A percentile compares a stretch with the other conserved stretches of the same genome.
These are phyloP conservation scores for Coenobita brevimanus DNA, from an alignment of 1,140 invertebrate genomes.

Conservation along the genomic window DNA sequence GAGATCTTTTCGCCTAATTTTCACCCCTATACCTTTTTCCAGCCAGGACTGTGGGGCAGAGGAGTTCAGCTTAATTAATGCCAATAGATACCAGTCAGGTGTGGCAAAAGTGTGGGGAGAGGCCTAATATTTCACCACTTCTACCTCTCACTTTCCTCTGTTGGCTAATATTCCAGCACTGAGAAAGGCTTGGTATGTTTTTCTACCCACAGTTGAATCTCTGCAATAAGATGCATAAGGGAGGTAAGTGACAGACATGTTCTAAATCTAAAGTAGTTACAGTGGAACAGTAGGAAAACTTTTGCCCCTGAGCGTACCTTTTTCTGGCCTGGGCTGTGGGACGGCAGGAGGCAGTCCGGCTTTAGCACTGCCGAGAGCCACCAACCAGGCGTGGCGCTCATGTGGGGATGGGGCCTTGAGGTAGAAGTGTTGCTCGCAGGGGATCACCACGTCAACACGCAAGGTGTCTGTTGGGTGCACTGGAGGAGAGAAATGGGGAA, in stretches of 20 bases:
- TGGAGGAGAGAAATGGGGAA: conserved; percentile 27
- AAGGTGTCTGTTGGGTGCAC: conserved; percentile 82
- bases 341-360: conserved; percentile 79
- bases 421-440: conserved; percentile 87
- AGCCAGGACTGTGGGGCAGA: too few relatives aligned
- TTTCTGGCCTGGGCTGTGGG: conserved; percentile 73
- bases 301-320: conserved; percentile 58
- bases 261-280: neutral
- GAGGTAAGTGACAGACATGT: neutral
- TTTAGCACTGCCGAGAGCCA: conserved; percentile 86
- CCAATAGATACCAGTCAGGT: too few relatives aligned
- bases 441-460: conserved; percentile 85
- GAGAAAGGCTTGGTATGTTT: too few relatives aligned
- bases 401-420: conserved; percentile 83
- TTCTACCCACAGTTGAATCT: neutral
- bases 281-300: neutral
- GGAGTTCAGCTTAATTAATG: too few relatives aligned
- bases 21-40: too few relatives aligned
- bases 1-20: too few relatives aligned
- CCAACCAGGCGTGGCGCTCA: conserved; percentile 86
- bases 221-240: neutral
- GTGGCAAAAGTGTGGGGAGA: neutral
- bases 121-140: too few relatives aligned
- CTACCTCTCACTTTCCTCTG: too few relatives aligned
- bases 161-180: too few relatives aligned